A percentile compares a stretch with the other conserved stretches of the same genome.
Conservation (phyloP, 2,888 invertebrate species). For the Sussaba pulchella region DNA sequence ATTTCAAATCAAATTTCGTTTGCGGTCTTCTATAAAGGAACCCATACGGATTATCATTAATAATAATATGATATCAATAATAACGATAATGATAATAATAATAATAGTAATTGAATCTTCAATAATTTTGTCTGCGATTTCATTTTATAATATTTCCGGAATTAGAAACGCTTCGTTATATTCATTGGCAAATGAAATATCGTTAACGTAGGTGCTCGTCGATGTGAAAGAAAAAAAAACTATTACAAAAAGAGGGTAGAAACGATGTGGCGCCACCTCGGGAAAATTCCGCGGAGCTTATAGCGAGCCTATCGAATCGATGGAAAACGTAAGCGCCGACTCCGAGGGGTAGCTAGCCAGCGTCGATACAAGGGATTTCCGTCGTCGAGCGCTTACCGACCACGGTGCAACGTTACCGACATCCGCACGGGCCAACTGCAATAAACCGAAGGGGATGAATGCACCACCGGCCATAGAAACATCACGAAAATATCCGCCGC, state of each 20-base stretch:
- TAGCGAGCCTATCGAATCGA: conserved; percentile 46
- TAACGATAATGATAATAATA: no score
- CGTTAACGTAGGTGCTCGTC: background rate
- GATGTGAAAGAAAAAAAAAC: background rate
- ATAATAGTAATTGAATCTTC: no score
- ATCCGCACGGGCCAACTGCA: background rate
- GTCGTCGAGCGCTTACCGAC: conserved; percentile 51
- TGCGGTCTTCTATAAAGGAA: no score
- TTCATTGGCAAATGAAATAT: background rate
- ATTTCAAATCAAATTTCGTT: no score
- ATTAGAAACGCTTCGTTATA: no score
- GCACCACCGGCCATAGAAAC: background rate
- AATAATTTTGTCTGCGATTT: no score
- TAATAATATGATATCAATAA: no score
- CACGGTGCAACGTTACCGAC: conserved; percentile 23
- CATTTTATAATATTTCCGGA: no score
- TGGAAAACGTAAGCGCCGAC: conserved; percentile 15
- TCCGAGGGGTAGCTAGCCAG: conserved; percentile 11
- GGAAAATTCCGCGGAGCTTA: conserved; percentile 27
- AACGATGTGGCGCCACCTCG: conserved; percentile 55
- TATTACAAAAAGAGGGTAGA: background rate
- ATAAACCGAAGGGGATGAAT: background rate
- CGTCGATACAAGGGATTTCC: conserved; percentile 50
- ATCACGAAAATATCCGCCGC: background rate
- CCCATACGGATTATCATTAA: no score